Base-by-base conservation (phyloP, 2,113 vertebrate genomes). In the Amphiprion percula region DNA sequence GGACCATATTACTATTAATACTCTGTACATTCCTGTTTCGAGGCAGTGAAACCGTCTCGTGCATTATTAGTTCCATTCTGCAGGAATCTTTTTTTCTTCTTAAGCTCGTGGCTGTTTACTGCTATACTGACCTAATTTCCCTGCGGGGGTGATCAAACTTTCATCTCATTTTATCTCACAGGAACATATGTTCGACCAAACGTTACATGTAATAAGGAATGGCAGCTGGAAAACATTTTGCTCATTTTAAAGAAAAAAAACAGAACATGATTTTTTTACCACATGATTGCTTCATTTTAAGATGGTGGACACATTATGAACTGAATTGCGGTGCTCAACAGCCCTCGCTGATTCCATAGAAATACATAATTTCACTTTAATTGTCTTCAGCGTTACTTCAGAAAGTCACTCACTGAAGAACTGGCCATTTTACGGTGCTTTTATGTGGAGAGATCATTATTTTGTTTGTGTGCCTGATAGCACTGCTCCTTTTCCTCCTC, bases 401-500 rank as follows among this genome's bases (percentile, higher is more conserved):
- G 24, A 47, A 24, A 61, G 46, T 30, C 23, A 26, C 70, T 70
- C 52, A 12, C 28, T 64, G 14, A 17, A 64, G 59, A 70, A 49
- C 47, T 49, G 33, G 33, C 6, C 33, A 23, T 39, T 47, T 23
- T 23, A 28, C 33, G 33, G 33, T 44, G 68, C 19, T 59, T 64
- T 54, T 46, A 54, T 55, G 26, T 7, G 1, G 19, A 21, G 44
- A 19, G 37, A 71, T 50, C 49, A 77, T 65, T 53, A 64, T 52
- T 46, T 16, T 68, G 70, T 55, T 66, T 80, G 46, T 53, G 56
- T 47, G 63, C 33, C 33, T 56, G 59, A 77, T n/a, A 41, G 33
- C 33, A 37, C 71, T 16, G 59, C 37, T 74, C 64, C 55, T 26
- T 55, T 28, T 10, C 44, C 4, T 67, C 46, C 56, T 67, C 33